Conservation (phyloP, 2,888 invertebrate genomes). For the Galerucella pusilla region DNA sequence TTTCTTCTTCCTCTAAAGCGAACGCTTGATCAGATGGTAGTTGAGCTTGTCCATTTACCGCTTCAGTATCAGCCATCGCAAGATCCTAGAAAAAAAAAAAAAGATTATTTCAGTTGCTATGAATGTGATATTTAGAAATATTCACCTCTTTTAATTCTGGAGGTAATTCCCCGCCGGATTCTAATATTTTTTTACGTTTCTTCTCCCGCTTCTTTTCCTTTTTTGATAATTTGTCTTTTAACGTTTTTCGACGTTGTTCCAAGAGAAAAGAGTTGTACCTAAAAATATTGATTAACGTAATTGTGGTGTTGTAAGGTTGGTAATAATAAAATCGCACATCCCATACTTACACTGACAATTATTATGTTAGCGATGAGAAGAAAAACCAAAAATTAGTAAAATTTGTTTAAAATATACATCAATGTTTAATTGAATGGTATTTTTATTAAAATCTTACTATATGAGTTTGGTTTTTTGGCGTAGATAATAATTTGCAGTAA, state of each 20-base stretch:
- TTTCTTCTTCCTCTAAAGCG: constrained; percentile 73
- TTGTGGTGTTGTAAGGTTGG: not conserved
- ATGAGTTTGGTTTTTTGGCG: too few species aligned
- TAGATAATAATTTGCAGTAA: too few species aligned
- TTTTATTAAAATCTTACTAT: too few species aligned
- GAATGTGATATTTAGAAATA: not conserved
- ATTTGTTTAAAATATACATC: not conserved
- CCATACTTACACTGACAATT: constrained; percentile 3
- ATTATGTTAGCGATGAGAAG: not conserved
- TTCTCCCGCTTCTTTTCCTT: constrained; percentile 80
- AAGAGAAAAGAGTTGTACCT: constrained; percentile 74
- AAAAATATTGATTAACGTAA: constrained; percentile 16
- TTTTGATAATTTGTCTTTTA: constrained; percentile 79
- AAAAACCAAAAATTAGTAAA: not conserved
- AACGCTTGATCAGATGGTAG: constrained; percentile 68
- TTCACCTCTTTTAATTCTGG: constrained; percentile 57
- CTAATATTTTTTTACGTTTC: constrained; percentile 71
- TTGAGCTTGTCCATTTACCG: constrained; percentile 61
- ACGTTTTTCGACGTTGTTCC: constrained; percentile 75
- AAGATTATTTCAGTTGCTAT: not conserved
- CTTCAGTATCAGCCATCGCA: constrained; percentile 50
- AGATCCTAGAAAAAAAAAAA: constrained; percentile 32
- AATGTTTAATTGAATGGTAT: too few species aligned
- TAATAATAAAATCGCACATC: not conserved
- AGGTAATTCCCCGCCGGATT: constrained; percentile 60